Evolutionary conservation across 2,888 invertebrate genomes (phyloP), one percentile per base, ranked within the genome.

Genomic region (Eubasilissa splendida): DNA sequence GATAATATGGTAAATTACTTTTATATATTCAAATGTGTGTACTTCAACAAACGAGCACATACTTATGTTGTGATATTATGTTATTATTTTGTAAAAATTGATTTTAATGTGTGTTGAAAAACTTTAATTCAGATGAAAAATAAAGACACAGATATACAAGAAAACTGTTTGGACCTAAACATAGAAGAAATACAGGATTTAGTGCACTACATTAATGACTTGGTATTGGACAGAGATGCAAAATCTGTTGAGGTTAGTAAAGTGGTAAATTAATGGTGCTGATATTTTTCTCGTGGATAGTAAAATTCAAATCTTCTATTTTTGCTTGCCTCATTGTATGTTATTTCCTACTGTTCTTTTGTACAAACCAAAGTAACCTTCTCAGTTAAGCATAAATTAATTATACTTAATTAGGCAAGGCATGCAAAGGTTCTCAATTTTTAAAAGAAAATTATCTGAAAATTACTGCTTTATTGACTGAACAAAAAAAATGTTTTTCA

Each of bases 161-260:
- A 81, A 50, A 76, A 76, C 11, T 70, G 71, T 63, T 50, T 81
- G 52, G 76, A 68, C 11, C 53, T 59, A 53, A 70, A 54, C 12
- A 68, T 50, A 63, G 50, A 56, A 11, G 76, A 82, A 70, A 60
- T 83, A n/a, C 31, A 56, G 5, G 80, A 83, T 11, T 56, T 83
- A 14, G 71, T 74, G 52, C 42, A 54, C 7, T 79, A 66, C 53
- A 58, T 75, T 22, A 66, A 77, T 53, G 70, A 50, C 54, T 74
- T 83, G 52, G 70, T 81, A 73, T 14, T 31, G 10, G 83, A 83
- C 52, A 78, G 77, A 77, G 81, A 83, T 74, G 33, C 58, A 31
- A 78, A 71, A 79, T 66, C 33, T 33, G 53, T 56, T 12, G 78
- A 80, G 77, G 82, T 82, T 52, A 68, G 33, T 63, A 33, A 33